Evolutionary conservation across 2,113 vertebrate species (phyloP).

Genomic region (Cryptotis parvus): DNA sequence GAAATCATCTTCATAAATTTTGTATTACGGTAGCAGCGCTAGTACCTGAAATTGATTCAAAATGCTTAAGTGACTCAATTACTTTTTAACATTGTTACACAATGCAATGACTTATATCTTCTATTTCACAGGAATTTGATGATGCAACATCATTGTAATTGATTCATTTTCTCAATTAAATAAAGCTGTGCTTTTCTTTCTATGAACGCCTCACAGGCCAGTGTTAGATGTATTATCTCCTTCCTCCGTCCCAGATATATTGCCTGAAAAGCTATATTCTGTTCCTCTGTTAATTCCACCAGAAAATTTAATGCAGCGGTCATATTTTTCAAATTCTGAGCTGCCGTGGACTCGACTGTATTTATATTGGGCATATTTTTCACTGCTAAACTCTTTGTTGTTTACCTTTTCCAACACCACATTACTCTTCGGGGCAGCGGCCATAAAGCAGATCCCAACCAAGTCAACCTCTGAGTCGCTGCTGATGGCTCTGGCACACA

Average conservation of each 20-base stretch:
- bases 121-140: slow-evolving; percentile 81
- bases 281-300: slow-evolving; percentile 84
- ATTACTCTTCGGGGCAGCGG: slow-evolving; percentile 12
- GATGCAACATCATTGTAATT: slow-evolving; percentile 87
- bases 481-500: slow-evolving; percentile 80
- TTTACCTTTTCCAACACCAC: slow-evolving; percentile 84
- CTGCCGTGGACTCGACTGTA: slow-evolving; percentile 63
- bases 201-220: slow-evolving; percentile 81
- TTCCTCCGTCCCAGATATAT: slow-evolving; percentile 80
- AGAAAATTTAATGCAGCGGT: slow-evolving; percentile 75
- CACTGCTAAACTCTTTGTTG: slow-evolving; percentile 83
- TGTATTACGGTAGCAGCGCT: slow-evolving; percentile 85
- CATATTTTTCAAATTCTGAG: slow-evolving; percentile 84
- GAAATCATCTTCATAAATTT: slow-evolving; percentile 88
- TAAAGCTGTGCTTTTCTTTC: slow-evolving; percentile 83
- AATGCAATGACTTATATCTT: slow-evolving; percentile 81
- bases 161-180: slow-evolving; percentile 92
- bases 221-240: slow-evolving; percentile 82
- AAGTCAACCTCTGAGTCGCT: slow-evolving; percentile 66
- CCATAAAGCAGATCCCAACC: slow-evolving; percentile 80
- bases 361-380: slow-evolving; percentile 89
- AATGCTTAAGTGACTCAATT: slow-evolving; percentile 87
- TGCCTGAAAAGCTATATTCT: slow-evolving; percentile 73
- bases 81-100: slow-evolving; percentile 84
- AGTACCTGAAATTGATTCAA: slow-evolving; percentile 88